Evolutionary conservation across 2,113 vertebrate genomes (phyloP), one percentile per base, ranked within the genome.

Genomic region (Martes martes): DNA sequence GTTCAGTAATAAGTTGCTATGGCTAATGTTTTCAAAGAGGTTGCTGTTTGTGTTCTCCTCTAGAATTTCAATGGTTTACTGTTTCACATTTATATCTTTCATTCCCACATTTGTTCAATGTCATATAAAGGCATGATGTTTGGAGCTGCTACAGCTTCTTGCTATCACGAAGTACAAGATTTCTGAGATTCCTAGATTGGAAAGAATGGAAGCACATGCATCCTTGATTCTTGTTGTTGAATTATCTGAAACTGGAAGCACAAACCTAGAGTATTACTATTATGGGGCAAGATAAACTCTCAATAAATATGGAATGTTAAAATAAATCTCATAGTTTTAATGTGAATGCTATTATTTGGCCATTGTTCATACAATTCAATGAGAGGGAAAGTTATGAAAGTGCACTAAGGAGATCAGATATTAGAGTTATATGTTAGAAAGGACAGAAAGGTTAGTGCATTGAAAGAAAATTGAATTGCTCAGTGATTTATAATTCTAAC

Each of bases 391-490:
- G 47, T 47, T 95, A 80, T 19, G 96, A 63, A 94, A 88, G 47
- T 87, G 8, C 9, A 94, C 33, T 26, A 26, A 14, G 18, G 39
- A 86, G 86, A 18, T 23, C 83, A 91, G 63, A 79, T 93, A 97
- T 93, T 82, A 96, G 63, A 96, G 97, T 6, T 4, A 0, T 39
- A 94, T 33, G 57, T 96, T 69, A 81, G 74, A 93, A 93, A 94
- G 89, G 73, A 31, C 21, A 95, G 76, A 83, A 96, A 97, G 0
- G 3, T 84, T 93, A 86, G 39, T 57, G 14, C 31, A 36, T 23
- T 95, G 18, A 92, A 96, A 88, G n/a, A 4, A 96, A 97, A 93
- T 1, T 13, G 14, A 65, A 96, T 84, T 73, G 65, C 59, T 97
- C 50, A 24, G 9, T 80, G 33, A 92, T 82, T 80, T 79, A 16